Percentiles rank a stretch among this genome's conserved stretches.
Conservation (phyloP, 2,113 vertebrate species). For the Neodon shergylaensis region DNA sequence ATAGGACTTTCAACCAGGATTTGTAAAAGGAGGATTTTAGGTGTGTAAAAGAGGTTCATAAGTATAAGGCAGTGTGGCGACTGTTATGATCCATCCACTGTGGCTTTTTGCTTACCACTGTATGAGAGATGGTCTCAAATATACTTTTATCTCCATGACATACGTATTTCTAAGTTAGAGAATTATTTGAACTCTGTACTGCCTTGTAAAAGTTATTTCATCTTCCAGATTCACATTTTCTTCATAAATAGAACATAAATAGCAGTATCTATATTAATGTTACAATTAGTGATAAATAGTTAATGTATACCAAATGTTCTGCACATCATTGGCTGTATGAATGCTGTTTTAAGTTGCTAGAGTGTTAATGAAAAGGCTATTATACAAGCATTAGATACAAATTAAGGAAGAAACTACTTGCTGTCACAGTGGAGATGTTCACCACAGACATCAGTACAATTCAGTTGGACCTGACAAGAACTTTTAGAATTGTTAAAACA, state of each 20-base stretch:
- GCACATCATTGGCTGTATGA: not conserved
- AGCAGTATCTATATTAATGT: not conserved
- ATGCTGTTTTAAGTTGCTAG: not conserved
- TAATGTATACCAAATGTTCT: not conserved
- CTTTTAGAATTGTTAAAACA: not conserved
- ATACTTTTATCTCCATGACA: not conserved
- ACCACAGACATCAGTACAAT: not conserved
- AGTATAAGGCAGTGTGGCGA: not conserved
- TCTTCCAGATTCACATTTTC: not conserved
- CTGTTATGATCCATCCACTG: not conserved
- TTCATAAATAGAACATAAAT: not conserved
- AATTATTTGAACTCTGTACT: not conserved
- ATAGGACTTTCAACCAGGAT: not conserved
- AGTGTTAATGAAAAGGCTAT: not conserved
- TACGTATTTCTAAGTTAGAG: not conserved
- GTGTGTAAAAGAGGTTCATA: not conserved
- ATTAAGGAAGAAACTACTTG: not conserved
- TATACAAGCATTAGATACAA: not conserved
- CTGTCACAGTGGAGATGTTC: not conserved
- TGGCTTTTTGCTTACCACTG: not conserved
- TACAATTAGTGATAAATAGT: constrained; percentile 33
- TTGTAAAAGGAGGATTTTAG: constrained; percentile 24
- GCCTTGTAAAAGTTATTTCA: constrained; percentile 6
- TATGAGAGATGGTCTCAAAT: not conserved
- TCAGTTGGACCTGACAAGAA: not conserved